Percentiles rank a stretch among this genome's conserved stretches.
Conservation (phyloP, 2,113 vertebrate genomes). For the Anhinga rufa region DNA sequence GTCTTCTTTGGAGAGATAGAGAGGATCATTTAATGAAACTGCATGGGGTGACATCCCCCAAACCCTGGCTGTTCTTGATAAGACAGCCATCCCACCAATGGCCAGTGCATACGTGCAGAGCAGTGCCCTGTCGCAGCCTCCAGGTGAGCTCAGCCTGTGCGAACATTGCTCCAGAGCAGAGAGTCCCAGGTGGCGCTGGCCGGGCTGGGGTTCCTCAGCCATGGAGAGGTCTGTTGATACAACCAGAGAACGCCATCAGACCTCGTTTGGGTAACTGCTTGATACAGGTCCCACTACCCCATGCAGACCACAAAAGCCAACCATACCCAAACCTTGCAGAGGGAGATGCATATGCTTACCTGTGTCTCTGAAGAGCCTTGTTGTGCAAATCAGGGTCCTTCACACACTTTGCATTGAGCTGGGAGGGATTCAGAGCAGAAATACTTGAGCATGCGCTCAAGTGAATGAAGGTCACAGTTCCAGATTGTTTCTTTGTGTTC, state of each 20-base stretch:
- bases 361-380: background rate
- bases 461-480: background rate
- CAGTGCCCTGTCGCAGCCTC: accelerated
- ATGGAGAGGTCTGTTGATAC: background rate
- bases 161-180: background rate
- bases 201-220: background rate
- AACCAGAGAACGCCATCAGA: background rate
- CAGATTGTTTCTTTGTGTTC: background rate
- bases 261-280: accelerated
- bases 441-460: background rate
- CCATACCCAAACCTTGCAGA: background rate
- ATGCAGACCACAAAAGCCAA: background rate
- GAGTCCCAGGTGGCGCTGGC: accelerated
- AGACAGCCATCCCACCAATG: background rate
- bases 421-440: background rate
- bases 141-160: background rate
- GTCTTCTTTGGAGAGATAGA: background rate
- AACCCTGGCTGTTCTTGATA: background rate
- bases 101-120: accelerated
- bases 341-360: background rate
- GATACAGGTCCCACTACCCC: background rate
- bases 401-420: background rate
- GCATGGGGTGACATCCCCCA: background rate
- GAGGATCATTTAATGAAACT: background rate
- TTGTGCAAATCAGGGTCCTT: background rate